Evolutionary conservation across 2,888 invertebrate genomes (phyloP).

Genomic region (Apeira syringaria): DNA sequence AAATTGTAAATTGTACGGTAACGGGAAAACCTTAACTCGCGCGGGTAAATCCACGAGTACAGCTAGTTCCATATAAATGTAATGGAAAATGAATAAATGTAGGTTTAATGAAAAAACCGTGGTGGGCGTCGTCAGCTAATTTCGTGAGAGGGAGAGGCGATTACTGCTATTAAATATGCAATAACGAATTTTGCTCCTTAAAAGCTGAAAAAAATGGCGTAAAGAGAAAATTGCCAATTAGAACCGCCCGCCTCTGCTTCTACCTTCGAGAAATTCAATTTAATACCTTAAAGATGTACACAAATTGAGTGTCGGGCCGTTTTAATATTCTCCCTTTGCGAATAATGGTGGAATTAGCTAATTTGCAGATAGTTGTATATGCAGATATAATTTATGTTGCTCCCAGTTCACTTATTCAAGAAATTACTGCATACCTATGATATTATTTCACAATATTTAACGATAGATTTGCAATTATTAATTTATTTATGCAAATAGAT

Average conservation of each 20-base stretch:
- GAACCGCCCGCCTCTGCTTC: slow-evolving; percentile 41
- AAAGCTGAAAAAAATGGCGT: slow-evolving; percentile 80
- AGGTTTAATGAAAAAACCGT: slow-evolving; percentile 41
- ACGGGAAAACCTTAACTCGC: too few relatives aligned
- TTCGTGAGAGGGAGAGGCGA: slow-evolving; percentile 66
- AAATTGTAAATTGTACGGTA: too few relatives aligned
- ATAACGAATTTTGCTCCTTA: slow-evolving; percentile 82
- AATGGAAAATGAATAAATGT: slow-evolving; percentile 14
- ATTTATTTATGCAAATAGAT: too few relatives aligned
- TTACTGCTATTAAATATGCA: slow-evolving; percentile 82
- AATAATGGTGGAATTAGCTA: slow-evolving; percentile 46
- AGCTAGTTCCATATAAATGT: too few relatives aligned
- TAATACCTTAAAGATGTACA: slow-evolving; percentile 71
- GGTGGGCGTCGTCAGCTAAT: slow-evolving; percentile 45
- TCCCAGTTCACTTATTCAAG: too few relatives aligned
- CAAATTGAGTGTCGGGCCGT: slow-evolving; percentile 67
- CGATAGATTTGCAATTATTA: too few relatives aligned
- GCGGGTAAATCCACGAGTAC: too few relatives aligned
- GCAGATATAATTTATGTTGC: slow-evolving; percentile 21
- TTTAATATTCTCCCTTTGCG: slow-evolving; percentile 51
- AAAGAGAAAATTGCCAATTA: slow-evolving; percentile 83
- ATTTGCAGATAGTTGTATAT: slow-evolving; percentile 37
- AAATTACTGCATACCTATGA: too few relatives aligned
- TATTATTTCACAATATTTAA: too few relatives aligned
- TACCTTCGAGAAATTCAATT: slow-evolving; percentile 66